Conservation (phyloP, 2,888 invertebrate genomes). For the Acrocyrtus sp. region DNA sequence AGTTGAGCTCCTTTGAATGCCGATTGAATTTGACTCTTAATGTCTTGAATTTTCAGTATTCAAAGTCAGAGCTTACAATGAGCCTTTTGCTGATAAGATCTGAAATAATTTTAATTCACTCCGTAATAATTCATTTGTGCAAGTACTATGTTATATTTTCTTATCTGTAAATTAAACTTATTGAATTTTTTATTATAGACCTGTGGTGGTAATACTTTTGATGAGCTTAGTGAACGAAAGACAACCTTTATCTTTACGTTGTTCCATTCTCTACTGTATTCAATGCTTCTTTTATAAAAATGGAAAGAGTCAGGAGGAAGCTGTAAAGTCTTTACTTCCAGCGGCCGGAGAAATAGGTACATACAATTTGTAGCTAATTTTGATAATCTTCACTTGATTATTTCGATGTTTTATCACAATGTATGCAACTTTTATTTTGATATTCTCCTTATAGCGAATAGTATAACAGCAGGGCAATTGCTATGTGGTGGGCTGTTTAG, state of each 20-base stretch:
- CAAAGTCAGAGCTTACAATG: slow-evolving; percentile 54
- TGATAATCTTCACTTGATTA: no score
- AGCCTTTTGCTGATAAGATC: slow-evolving; percentile 59
- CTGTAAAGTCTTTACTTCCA: slow-evolving; percentile 93
- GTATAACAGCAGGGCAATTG: slow-evolving; percentile 79
- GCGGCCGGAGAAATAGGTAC: slow-evolving; percentile 77
- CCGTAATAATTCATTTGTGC: neutral
- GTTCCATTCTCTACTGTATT: slow-evolving; percentile 97
- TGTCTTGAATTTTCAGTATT: slow-evolving; percentile 32
- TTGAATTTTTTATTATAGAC: slow-evolving; percentile 69
- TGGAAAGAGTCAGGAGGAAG: slow-evolving; percentile 84
- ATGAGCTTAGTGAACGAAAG: slow-evolving; percentile 99
- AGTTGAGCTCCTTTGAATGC: slow-evolving; percentile 54
- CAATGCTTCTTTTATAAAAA: slow-evolving; percentile 96
- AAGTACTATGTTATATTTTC: neutral
- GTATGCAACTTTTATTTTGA: slow-evolving; percentile 16
- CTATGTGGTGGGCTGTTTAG: slow-evolving; percentile 94
- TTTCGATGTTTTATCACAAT: no score
- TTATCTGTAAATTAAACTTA: neutral
- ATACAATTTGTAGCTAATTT: no score
- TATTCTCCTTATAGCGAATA: slow-evolving; percentile 64
- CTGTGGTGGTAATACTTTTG: slow-evolving; percentile 91
- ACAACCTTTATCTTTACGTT: slow-evolving; percentile 88
- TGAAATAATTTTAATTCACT: slow-evolving; percentile 37
- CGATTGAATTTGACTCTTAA: slow-evolving; percentile 30